Percentiles rank a stretch among this genome's conserved stretches.
Conservation (phyloP, 2,113 vertebrate species). For the Octodon degus region DNA sequence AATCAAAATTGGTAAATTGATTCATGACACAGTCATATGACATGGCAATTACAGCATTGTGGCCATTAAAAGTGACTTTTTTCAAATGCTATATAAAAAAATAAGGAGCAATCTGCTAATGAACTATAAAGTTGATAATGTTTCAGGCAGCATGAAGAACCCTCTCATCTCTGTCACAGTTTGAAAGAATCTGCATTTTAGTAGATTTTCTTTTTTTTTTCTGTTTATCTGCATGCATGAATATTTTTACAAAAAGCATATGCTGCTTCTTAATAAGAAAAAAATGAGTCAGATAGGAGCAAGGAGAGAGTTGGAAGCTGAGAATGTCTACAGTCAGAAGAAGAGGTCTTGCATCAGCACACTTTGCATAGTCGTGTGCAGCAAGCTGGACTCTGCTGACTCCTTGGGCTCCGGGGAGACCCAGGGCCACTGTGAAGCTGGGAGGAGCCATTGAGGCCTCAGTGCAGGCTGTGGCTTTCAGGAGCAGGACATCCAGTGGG, state of each 20-base stretch:
- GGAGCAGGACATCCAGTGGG: neutral
- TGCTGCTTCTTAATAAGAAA: neutral
- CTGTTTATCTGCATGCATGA: neutral
- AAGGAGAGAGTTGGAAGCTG: slow-evolving; percentile 12
- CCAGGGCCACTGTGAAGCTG: neutral
- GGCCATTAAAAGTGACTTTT: neutral
- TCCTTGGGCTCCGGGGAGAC: neutral
- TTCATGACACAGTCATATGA: neutral
- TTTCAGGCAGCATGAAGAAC: neutral
- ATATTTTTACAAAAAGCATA: slow-evolving; percentile 34
- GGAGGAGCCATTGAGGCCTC: neutral
- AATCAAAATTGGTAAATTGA: neutral
- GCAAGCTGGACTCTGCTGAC: neutral
- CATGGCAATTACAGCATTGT: neutral
- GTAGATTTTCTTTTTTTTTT: neutral
- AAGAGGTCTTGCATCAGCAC: neutral
- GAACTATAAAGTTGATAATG: neutral
- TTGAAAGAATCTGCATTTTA: neutral
- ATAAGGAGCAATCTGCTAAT: neutral
- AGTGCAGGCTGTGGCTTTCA: neutral
- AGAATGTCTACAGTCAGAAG: neutral
- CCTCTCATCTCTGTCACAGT: neutral
- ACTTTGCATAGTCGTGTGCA: neutral
- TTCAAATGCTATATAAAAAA: slow-evolving; percentile 37
- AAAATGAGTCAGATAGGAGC: neutral